Percentiles rank a stretch among this genome's conserved stretches.
phyloP scores from a whole-genome alignment of 2,888 invertebrate genomes.

The Drosophila infuscata region DNA sequence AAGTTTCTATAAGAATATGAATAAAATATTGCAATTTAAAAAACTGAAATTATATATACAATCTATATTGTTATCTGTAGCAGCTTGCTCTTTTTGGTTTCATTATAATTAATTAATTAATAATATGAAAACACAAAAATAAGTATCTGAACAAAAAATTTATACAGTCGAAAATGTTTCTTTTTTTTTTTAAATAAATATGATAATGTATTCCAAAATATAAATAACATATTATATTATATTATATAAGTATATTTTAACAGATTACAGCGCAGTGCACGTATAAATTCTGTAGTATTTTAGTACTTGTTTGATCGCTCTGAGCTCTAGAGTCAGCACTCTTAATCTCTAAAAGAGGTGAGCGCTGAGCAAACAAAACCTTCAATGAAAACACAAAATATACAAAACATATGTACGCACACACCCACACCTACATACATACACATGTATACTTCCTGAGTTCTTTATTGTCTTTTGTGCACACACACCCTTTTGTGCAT shows the following conservation, averaged over 20 bases:
- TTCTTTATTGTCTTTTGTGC: slow-evolving; percentile 6
- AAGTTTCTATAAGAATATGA: neutral
- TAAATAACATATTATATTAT: neutral
- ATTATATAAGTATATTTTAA: neutral
- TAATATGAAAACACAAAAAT: no score
- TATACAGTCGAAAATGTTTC: neutral
- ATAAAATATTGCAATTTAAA: neutral
- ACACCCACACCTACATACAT: neutral
- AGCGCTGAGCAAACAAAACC: neutral
- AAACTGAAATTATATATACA: neutral
- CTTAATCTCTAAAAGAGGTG: neutral
- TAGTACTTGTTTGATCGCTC: neutral
- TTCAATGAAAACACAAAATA: neutral
- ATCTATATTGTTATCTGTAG: neutral
- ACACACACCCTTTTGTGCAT: slow-evolving; percentile 9
- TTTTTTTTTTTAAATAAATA: neutral
- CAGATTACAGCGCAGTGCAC: neutral
- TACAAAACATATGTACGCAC: neutral
- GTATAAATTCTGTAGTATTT: neutral
- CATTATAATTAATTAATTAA: neutral
- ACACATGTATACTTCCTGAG: slow-evolving; percentile 3
- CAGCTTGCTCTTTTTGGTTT: neutral
- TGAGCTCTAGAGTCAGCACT: neutral
- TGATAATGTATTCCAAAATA: neutral
- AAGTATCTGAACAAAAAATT: neutral